phyloP scores from a whole-genome alignment of 2,113 vertebrate species.

The Fregata magnificens region DNA sequence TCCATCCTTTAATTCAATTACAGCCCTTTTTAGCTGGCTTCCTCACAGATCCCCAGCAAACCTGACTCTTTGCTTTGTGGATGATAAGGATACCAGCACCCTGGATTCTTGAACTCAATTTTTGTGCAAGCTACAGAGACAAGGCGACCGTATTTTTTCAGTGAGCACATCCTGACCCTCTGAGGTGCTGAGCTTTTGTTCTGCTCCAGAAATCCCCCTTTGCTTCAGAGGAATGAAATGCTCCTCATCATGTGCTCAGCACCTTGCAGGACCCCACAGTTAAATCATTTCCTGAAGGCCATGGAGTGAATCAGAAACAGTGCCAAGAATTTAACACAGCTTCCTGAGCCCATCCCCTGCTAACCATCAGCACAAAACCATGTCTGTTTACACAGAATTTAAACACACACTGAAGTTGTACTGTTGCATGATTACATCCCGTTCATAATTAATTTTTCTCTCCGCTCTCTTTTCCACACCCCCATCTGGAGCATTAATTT shows the following conservation, averaged over 20 bases:
- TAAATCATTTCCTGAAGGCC: constrained; percentile 43
- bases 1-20: constrained; percentile 21
- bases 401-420: neutral
- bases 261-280: neutral
- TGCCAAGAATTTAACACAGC: constrained; percentile 12
- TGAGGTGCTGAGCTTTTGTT: neutral
- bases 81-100: neutral
- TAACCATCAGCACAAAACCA: constrained; percentile 1
- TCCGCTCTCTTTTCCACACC: neutral
- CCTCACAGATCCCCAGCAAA: neutral
- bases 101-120: neutral
- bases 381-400: constrained; percentile 24
- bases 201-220: neutral
- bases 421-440: neutral
- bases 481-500: neutral
- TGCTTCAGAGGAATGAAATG: neutral
- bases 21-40: neutral
- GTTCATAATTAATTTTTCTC: constrained; percentile 2
- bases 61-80: neutral
- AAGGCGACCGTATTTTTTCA: neutral
- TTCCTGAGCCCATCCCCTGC: constrained; percentile 18
- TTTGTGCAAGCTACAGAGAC: neutral
- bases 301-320: neutral
- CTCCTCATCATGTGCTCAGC: neutral
- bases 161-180: neutral